Evolutionary conservation across 2,888 invertebrate species (phyloP).

Genomic region (Tillus elongatus): DNA sequence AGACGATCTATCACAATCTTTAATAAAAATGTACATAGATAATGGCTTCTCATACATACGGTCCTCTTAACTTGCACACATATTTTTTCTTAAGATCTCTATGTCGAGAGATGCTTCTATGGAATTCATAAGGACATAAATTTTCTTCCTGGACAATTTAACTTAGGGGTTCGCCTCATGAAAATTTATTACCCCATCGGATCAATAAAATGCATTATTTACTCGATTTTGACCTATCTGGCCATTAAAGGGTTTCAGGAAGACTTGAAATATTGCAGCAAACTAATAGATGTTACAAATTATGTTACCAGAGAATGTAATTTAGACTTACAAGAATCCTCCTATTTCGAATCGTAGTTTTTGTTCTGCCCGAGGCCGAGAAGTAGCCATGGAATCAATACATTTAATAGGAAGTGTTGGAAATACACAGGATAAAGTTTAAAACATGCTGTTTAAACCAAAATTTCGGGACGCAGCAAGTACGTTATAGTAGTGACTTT

Average conservation of each 20-base stretch:
- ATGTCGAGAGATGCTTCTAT: neutral
- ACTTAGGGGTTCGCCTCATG: neutral
- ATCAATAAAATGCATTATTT: conserved; percentile 1
- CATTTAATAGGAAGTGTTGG: too few relatives aligned
- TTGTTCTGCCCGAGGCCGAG: too few relatives aligned
- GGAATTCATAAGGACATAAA: conserved; percentile 1
- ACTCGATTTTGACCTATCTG: neutral
- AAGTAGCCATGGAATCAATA: too few relatives aligned
- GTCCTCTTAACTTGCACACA: neutral
- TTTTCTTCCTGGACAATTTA: neutral
- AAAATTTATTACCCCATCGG: neutral
- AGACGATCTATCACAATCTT: neutral
- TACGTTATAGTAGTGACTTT: too few relatives aligned
- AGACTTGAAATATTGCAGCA: too few relatives aligned
- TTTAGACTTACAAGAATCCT: too few relatives aligned
- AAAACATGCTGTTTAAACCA: too few relatives aligned
- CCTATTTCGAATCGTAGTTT: too few relatives aligned
- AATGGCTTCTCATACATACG: neutral
- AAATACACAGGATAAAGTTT: too few relatives aligned
- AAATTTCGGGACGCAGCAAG: too few relatives aligned
- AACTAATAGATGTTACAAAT: too few relatives aligned
- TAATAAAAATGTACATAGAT: conserved; percentile 1
- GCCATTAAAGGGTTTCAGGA: neutral
- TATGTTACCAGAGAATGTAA: too few relatives aligned
- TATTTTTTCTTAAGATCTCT: neutral